A percentile compares a stretch with the other conserved stretches of the same genome.
phyloP scores from a whole-genome alignment of 1,140 invertebrate species.

The Saccostrea echinata region DNA sequence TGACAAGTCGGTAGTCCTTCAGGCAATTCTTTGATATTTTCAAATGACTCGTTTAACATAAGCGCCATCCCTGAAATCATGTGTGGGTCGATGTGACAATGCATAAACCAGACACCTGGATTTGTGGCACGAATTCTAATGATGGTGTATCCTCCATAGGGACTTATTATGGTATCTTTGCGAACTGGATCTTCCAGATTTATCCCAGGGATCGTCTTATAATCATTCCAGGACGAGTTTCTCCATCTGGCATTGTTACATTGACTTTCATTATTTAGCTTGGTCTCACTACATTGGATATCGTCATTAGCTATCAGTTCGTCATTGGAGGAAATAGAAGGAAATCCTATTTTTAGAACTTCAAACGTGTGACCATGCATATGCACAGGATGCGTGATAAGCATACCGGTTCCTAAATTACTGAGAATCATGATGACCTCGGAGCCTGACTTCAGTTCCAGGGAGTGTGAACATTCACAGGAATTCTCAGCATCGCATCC shows the following conservation, averaged over 20 bases:
- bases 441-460: constrained; percentile 50
- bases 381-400: constrained; percentile 61
- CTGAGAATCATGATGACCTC: constrained; percentile 62
- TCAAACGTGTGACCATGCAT: constrained; percentile 65
- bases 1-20: background rate
- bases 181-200: constrained; percentile 82
- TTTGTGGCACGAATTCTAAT: constrained; percentile 87
- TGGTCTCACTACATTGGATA: background rate
- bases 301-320: background rate
- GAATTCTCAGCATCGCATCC: constrained; percentile 56
- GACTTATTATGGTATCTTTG: constrained; percentile 87
- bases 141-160: constrained; percentile 85
- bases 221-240: constrained; percentile 55
- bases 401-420: constrained; percentile 81
- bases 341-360: constrained; percentile 75
- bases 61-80: constrained; percentile 62
- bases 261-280: constrained; percentile 41
- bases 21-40: background rate
- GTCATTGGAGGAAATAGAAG: background rate
- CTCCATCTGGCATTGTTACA: constrained; percentile 65
- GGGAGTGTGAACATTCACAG: constrained; percentile 52
- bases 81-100: constrained; percentile 65
- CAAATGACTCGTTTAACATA: constrained; percentile 15
- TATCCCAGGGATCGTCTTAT: constrained; percentile 53
- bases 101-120: constrained; percentile 79